A percentile compares a stretch with the other conserved stretches of the same genome.
Evolutionary conservation across 2,113 vertebrate genomes (phyloP).

Genomic region (Platysteira castanea): DNA sequence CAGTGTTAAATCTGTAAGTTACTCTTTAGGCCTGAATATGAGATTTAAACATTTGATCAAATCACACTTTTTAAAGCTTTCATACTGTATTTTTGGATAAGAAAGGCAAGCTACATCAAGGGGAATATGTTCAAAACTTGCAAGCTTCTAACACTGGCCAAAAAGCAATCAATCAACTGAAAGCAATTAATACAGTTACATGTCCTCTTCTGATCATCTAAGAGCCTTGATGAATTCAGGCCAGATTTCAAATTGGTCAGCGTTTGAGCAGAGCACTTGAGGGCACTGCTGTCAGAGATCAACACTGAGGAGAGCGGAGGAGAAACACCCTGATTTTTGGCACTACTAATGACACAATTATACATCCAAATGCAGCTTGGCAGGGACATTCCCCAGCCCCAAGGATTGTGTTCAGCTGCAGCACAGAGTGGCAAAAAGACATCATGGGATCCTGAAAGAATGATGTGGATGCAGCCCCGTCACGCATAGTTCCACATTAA

Average conservation of each 20-base stretch:
- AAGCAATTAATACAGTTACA: background rate
- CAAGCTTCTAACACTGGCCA: background rate
- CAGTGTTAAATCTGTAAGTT: background rate
- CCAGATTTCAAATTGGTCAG: background rate
- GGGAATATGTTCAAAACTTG: background rate
- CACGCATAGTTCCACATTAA: rapidly evolving
- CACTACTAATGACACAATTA: background rate
- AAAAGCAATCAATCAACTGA: background rate
- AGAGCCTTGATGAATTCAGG: constrained; percentile 6
- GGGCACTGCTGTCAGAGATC: background rate
- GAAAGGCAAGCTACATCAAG: background rate
- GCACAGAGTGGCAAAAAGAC: background rate
- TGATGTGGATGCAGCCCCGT: background rate
- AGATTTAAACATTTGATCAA: background rate
- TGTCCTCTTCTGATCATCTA: background rate
- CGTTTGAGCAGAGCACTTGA: background rate
- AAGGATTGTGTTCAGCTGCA: background rate
- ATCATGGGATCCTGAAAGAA: background rate
- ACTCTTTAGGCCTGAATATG: background rate
- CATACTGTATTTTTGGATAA: background rate
- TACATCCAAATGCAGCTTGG: background rate
- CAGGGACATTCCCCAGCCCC: background rate
- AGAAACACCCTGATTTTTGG: background rate
- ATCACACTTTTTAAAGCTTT: background rate
- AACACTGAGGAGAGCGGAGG: background rate